These are phyloP conservation scores for Diabrotica balteata DNA, from an alignment of 2,888 invertebrate genomes.

Conservation along the genomic window DNA sequence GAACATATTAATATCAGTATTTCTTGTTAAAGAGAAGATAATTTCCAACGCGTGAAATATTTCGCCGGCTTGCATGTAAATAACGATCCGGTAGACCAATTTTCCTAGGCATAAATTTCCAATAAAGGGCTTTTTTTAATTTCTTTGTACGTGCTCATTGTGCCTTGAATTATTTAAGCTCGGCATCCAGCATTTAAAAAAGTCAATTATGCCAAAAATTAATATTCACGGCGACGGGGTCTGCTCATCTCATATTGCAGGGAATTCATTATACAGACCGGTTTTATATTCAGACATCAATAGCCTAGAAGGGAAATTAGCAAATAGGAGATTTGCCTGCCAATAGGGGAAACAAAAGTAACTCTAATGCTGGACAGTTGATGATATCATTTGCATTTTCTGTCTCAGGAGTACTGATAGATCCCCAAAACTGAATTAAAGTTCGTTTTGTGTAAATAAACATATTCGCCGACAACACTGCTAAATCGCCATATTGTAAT, in stretches of 20 bases:
- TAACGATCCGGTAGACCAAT: not conserved
- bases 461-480: too few species aligned
- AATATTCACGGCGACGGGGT: constrained; percentile 20
- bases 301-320: not conserved
- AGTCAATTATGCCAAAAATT: constrained; percentile 27
- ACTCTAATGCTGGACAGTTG: too few species aligned
- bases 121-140: constrained; percentile 16
- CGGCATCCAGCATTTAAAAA: constrained; percentile 13
- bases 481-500: too few species aligned
- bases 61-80: not conserved
- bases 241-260: constrained; percentile 24
- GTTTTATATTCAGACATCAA: constrained; percentile 8
- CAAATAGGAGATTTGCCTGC: too few species aligned
- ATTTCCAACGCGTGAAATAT: too few species aligned
- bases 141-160: constrained; percentile 21
- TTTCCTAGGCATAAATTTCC: constrained; percentile 7
- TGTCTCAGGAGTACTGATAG: too few species aligned
- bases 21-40: too few species aligned
- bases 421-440: too few species aligned
- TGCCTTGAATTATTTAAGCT: constrained; percentile 11
- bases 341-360: too few species aligned
- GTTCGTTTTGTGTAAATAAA: too few species aligned
- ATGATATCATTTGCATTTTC: too few species aligned
- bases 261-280: constrained; percentile 25
- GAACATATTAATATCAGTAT: too few species aligned